Base-by-base conservation (phyloP, 1,140 invertebrate genomes). In the Spodoptera frugiperda region DNA sequence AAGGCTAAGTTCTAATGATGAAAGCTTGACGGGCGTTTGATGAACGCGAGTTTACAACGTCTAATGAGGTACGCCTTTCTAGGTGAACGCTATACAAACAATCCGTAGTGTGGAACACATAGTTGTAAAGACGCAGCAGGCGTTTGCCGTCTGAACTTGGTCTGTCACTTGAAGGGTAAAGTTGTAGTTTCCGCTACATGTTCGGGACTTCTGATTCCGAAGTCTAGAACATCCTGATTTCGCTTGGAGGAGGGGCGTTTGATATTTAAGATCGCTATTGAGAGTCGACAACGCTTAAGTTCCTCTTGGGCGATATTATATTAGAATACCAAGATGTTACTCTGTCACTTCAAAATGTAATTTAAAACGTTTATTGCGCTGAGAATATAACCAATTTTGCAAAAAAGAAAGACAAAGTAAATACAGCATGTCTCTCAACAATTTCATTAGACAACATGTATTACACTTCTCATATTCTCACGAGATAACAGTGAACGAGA, bases 1-100 rank as follows among this genome's bases (percentile, higher is more conserved):
- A 67, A 67, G 63, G 44, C 44, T 49, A n/a, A 67, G 63, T 67
- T 67, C 44, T 46, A 67, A 67, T 25, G 63, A 67, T 12, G 63
- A 67, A n/a, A 67, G 63, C 63, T 46, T 67, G 63, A 49, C 63
- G 63, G 39, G 17, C 19, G 63, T 67, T 67, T 67, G 63, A 67
- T 48, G 44, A 67, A 46, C 63, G 63, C 19, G 39, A 19, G 63
- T 49, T 48, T 14, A 67, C 63, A 67, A 25, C 39, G 63, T 67
- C 63, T 67, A 67, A 67, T 67, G 63, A 67, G 63, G 17, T 48
- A 48, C 61, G 33, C 61, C 39, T 25, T 65, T 65, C 39, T 48
- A 65, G 61, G 19, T 49, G 61, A 65, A 49, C 57, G 19, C 4
- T 15, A 15, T 10, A 46, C 19, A 19, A 48, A 65, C 44, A 61